phyloP scores from a whole-genome alignment of 2,797 vertebrate genomes.

The Hirundo rustica region DNA sequence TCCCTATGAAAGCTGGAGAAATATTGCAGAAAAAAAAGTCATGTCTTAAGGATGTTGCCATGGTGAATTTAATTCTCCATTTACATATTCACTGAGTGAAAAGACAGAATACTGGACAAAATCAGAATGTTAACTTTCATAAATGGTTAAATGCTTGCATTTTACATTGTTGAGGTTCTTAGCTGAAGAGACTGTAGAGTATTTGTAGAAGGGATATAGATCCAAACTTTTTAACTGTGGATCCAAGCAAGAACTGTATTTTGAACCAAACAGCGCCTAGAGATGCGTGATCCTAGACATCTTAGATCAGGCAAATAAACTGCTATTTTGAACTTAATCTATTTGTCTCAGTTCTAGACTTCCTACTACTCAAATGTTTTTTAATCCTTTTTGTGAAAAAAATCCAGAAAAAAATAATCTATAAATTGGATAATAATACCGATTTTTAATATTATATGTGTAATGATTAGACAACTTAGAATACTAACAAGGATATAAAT shows the following conservation, averaged over 20 bases:
- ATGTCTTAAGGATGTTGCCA: neutral
- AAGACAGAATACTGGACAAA: neutral
- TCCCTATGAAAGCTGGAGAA: neutral
- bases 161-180: neutral
- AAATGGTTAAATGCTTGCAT: neutral
- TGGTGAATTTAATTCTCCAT: neutral
- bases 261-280: neutral
- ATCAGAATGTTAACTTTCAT: neutral
- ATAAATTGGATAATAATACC: neutral
- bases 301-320: neutral
- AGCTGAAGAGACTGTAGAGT: neutral
- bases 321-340: neutral
- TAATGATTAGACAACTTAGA: neutral
- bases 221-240: neutral
- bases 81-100: neutral
- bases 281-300: neutral
- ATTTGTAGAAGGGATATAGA: neutral
- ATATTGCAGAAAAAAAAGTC: neutral
- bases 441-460: neutral
- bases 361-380: neutral
- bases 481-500: neutral
- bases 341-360: neutral
- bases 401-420: neutral
- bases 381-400: neutral
- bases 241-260: neutral